Evolutionary conservation across 1,140 invertebrate species (phyloP).

Genomic region (Trichonephila clavata): DNA sequence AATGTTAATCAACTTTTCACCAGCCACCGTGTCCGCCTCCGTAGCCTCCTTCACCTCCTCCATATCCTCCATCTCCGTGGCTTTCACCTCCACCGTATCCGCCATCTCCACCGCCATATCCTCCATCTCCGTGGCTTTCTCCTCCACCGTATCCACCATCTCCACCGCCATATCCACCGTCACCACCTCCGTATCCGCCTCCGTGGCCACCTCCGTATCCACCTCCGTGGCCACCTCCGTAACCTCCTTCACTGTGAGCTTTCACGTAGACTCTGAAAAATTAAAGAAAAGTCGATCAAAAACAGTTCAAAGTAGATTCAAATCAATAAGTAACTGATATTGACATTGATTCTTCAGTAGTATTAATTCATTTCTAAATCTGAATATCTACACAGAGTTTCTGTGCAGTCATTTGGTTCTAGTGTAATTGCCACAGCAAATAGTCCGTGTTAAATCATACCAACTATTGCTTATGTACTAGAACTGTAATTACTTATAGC

Average conservation of each 20-base stretch:
- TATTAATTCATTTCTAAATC: too few species aligned
- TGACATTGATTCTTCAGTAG: too few species aligned
- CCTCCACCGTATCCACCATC: slow-evolving; percentile 16
- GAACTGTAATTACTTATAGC: too few species aligned
- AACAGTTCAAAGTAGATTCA: too few species aligned
- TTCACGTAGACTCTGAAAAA: slow-evolving; percentile 71
- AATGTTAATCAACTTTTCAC: slow-evolving; percentile 44
- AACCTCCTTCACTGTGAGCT: slow-evolving; percentile 65
- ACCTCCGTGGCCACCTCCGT: background rate
- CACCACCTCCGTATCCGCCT: slow-evolving; percentile 12
- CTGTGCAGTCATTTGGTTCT: too few species aligned
- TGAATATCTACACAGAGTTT: too few species aligned
- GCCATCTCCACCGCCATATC: slow-evolving; percentile 23
- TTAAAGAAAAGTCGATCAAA: background rate
- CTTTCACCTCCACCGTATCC: slow-evolving; percentile 26
- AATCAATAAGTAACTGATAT: too few species aligned
- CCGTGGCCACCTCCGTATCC: slow-evolving; percentile 35
- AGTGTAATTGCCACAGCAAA: too few species aligned
- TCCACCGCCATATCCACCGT: slow-evolving; percentile 35
- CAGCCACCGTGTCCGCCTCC: slow-evolving; percentile 67
- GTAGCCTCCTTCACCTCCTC: slow-evolving; percentile 39
- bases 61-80: slow-evolving; percentile 28
- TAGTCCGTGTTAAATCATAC: too few species aligned
- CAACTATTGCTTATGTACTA: too few species aligned
- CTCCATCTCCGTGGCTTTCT: slow-evolving; percentile 17